Evolutionary conservation across 2,888 invertebrate genomes (phyloP).

Genomic region (Volucella inflata): DNA sequence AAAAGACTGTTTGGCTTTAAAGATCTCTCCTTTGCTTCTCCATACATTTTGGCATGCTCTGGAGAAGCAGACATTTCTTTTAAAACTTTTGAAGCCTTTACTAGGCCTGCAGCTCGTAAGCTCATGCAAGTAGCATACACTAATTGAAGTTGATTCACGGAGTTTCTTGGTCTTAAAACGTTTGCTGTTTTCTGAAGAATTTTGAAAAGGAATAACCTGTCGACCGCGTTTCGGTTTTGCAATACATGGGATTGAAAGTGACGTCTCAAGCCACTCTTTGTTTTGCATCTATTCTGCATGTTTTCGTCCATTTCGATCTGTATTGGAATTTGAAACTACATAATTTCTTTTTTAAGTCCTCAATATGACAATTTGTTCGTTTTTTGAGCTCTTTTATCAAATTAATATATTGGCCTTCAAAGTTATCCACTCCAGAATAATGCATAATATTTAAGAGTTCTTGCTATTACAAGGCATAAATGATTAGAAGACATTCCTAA

Average conservation of each 20-base stretch:
- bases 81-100: slow-evolving; percentile 12
- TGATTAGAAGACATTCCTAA: too few relatives aligned
- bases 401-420: slow-evolving; percentile 9
- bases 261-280: not conserved
- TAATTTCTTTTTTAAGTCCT: too few relatives aligned
- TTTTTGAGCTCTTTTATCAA: slow-evolving; percentile 16
- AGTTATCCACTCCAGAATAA: slow-evolving; percentile 16
- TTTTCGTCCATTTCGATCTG: slow-evolving; percentile 9
- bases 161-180: too few relatives aligned
- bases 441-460: slow-evolving; percentile 11
- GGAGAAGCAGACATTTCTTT: slow-evolving; percentile 9
- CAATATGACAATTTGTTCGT: too few relatives aligned
- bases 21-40: slow-evolving; percentile 2
- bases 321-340: too few relatives aligned
- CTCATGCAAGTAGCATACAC: slow-evolving; percentile 18
- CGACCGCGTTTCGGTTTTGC: too few relatives aligned
- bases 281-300: slow-evolving; percentile 11
- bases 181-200: too few relatives aligned
- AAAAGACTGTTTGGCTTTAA: slow-evolving; percentile 18
- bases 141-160: slow-evolving; percentile 21
- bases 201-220: too few relatives aligned
- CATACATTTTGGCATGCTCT: slow-evolving; percentile 16
- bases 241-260: too few relatives aligned
- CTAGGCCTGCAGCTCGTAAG: slow-evolving; percentile 1
- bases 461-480: too few relatives aligned